Percentiles rank a stretch among this genome's conserved stretches.
These are phyloP conservation scores for Murina feae DNA, from an alignment of 2,113 vertebrate species.

Conservation along the genomic window DNA sequence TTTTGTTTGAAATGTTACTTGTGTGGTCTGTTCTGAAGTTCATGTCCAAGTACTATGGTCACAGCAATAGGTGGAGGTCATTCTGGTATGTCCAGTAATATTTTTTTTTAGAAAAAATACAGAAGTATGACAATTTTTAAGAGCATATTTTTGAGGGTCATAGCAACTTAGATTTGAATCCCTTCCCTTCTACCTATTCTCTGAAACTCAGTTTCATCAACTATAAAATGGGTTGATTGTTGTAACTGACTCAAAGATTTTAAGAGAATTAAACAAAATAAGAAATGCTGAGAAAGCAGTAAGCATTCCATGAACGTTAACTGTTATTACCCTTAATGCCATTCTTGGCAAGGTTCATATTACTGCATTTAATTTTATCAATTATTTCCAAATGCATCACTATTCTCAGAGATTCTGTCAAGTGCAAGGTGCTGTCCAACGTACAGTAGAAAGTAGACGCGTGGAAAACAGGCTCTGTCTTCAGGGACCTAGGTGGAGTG, in stretches of 20 bases:
- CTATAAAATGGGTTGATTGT: background rate
- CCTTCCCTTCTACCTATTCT: background rate
- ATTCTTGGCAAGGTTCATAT: background rate
- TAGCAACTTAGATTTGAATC: background rate
- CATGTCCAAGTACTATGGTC: background rate
- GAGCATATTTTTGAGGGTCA: background rate
- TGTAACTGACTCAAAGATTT: background rate
- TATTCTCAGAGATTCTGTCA: background rate
- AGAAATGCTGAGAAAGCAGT: background rate
- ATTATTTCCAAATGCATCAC: background rate
- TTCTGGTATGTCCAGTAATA: background rate
- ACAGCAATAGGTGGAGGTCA: background rate
- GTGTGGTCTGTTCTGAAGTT: background rate
- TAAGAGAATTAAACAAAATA: background rate
- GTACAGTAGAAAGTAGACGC: background rate
- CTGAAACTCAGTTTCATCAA: background rate
- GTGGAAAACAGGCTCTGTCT: background rate
- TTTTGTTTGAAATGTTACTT: background rate
- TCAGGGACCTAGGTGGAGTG: background rate
- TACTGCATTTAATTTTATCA: background rate
- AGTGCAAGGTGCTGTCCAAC: background rate
- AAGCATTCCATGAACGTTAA: background rate
- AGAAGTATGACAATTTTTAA: background rate
- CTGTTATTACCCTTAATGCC: background rate
- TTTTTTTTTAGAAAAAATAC: background rate